Evolutionary conservation across 2,797 vertebrate genomes (phyloP).

Genomic region (Borostomias antarcticus): DNA sequence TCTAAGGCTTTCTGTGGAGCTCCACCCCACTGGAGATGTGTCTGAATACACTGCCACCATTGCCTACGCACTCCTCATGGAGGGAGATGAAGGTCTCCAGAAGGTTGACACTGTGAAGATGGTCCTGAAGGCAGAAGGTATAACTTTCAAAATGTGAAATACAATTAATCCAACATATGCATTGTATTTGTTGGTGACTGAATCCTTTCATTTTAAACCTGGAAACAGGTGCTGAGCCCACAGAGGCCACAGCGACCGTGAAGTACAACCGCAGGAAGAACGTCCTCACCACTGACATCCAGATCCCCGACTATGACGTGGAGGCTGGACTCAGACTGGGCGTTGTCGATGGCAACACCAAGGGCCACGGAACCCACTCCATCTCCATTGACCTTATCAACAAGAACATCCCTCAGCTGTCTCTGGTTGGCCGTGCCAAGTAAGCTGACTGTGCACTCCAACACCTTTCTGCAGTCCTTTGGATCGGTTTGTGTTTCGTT

Average conservation of each 20-base stretch:
- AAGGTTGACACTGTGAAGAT: slow-evolving; percentile 82
- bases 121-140: slow-evolving; percentile 85
- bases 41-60: slow-evolving; percentile 83
- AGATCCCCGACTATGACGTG: slow-evolving; percentile 82
- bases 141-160: slow-evolving; percentile 13
- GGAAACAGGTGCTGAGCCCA: slow-evolving; percentile 74
- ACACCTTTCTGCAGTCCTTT: background rate
- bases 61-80: slow-evolving; percentile 75
- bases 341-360: slow-evolving; percentile 70
- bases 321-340: slow-evolving; percentile 84
- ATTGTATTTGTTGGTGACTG: background rate
- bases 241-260: slow-evolving; percentile 76
- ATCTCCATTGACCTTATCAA: slow-evolving; percentile 86
- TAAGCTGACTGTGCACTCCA: slow-evolving; percentile 61
- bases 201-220: slow-evolving; percentile 12
- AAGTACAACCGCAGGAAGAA: slow-evolving; percentile 84
- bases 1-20: slow-evolving; percentile 81
- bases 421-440: slow-evolving; percentile 83
- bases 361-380: slow-evolving; percentile 74
- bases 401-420: slow-evolving; percentile 84
- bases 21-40: slow-evolving; percentile 84
- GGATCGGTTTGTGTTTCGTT: background rate
- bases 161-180: background rate
- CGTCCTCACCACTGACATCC: slow-evolving; percentile 79
- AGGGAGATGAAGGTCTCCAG: slow-evolving; percentile 69